phyloP scores from a whole-genome alignment of 2,888 invertebrate genomes.

The Xestoiulus laeticollis region DNA sequence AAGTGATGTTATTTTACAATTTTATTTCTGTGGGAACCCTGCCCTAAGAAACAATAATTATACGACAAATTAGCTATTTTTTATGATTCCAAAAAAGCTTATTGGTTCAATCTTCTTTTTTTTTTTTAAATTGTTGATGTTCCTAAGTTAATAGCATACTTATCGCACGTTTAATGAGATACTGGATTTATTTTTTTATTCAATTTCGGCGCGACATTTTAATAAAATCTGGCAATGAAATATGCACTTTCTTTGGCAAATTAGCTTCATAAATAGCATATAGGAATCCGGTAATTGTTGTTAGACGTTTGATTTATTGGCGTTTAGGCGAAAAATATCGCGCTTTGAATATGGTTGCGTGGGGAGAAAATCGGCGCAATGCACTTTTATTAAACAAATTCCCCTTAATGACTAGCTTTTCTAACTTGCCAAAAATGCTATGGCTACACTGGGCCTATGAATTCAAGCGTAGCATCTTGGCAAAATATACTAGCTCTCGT shows the following conservation, averaged over 20 bases:
- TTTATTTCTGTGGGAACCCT: too few relatives aligned
- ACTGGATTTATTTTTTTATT: background rate
- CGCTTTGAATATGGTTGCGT: background rate
- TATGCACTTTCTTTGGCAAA: background rate
- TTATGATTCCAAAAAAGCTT: background rate
- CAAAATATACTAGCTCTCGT: background rate
- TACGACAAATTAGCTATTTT: background rate
- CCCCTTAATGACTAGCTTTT: slow-evolving; percentile 12
- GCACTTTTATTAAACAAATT: background rate
- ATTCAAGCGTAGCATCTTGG: background rate
- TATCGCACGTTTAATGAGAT: background rate
- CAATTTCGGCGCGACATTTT: background rate
- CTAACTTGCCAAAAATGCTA: background rate
- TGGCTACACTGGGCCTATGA: background rate
- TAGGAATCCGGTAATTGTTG: slow-evolving; percentile 9
- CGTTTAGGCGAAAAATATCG: background rate
- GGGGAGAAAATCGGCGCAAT: background rate
- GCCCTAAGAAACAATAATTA: too few relatives aligned
- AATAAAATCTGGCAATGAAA: background rate
- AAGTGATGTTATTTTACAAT: too few relatives aligned
- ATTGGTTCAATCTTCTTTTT: background rate
- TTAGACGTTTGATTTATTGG: background rate
- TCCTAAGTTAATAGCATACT: background rate
- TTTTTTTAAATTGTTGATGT: background rate
- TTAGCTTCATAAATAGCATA: background rate